These are phyloP conservation scores for Hirudinaria manillensis DNA, from an alignment of 2,888 invertebrate species.

Conservation along the genomic window DNA sequence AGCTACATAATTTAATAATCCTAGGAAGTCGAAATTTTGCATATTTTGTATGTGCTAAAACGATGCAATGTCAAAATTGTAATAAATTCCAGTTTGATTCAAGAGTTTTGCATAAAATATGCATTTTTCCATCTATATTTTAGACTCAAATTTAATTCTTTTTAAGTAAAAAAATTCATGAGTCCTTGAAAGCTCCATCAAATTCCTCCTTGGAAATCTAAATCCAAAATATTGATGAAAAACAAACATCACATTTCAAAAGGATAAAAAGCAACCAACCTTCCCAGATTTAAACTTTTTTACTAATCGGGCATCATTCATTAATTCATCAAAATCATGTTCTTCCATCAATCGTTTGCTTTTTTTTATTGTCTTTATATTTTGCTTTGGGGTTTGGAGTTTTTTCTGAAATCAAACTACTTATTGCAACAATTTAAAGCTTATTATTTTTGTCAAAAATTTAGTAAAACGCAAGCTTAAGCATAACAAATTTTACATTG, in stretches of 20 bases:
- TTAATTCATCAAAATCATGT: conserved; percentile 51
- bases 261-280: conserved; percentile 47
- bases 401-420: no score
- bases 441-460: no score
- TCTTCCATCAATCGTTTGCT: conserved; percentile 38
- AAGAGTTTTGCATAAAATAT: no score
- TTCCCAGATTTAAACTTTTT: conserved; percentile 82
- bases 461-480: neutral
- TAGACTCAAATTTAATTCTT: no score
- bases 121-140: no score
- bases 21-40: no score
- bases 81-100: no score
- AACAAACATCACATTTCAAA: neutral
- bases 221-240: neutral
- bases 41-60: no score
- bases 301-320: conserved; percentile 69
- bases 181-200: conserved; percentile 8
- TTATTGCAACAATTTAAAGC: no score
- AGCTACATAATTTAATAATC: no score
- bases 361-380: conserved; percentile 61
- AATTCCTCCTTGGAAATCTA: conserved; percentile 17
- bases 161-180: neutral
- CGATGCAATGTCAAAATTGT: no score
- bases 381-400: conserved; percentile 58
- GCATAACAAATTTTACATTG: neutral